Conservation (phyloP, 2,113 vertebrate genomes). For the Paradisaea rubra region DNA sequence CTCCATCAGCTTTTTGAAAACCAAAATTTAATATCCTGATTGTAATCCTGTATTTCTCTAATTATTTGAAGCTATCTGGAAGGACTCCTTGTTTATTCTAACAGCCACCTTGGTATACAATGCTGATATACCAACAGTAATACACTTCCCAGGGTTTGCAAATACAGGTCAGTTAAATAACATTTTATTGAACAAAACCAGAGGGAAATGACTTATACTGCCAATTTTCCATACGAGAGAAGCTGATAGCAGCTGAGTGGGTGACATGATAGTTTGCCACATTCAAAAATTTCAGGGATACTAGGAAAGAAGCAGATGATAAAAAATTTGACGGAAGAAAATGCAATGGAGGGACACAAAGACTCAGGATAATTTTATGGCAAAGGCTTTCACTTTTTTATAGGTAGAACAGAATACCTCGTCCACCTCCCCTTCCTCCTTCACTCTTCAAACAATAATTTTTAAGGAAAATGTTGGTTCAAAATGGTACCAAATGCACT, state of each 20-base stretch:
- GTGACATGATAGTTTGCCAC: background rate
- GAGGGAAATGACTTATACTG: background rate
- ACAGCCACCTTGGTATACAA: background rate
- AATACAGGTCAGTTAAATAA: background rate
- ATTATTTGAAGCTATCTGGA: background rate
- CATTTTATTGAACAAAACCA: background rate
- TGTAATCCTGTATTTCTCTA: background rate
- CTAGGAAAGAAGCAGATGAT: background rate
- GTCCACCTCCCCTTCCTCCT: background rate
- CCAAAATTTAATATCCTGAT: background rate
- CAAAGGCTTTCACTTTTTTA: background rate
- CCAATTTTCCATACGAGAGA: background rate
- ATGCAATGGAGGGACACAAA: background rate
- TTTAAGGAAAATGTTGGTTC: slow-evolving; percentile 18
- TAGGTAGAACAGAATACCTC: background rate
- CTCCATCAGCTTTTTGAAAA: background rate
- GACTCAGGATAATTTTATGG: background rate
- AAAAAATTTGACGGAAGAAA: background rate
- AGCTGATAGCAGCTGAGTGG: background rate
- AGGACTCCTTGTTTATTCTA: background rate
- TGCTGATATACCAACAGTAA: background rate
- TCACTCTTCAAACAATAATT: background rate
- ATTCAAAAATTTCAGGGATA: background rate
- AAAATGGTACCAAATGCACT: slow-evolving; percentile 40
- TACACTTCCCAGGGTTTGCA: background rate